Percentiles rank a stretch among this genome's conserved stretches.
Evolutionary conservation across 64 coral and sea anemone genomes (phyloP).

Genomic region (Astreopora myriophthalma): DNA sequence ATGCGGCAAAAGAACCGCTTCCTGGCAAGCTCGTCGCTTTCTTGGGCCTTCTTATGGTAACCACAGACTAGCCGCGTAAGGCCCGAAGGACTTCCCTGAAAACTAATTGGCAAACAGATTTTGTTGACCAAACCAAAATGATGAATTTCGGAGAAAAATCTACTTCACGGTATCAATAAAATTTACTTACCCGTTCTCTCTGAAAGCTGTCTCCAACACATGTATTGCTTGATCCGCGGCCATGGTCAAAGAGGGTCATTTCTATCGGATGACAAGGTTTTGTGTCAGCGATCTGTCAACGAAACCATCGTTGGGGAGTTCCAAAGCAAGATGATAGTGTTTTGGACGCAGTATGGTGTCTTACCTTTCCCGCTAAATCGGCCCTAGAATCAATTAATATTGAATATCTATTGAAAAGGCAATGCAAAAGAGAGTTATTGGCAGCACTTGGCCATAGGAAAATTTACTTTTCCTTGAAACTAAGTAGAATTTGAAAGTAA

Average conservation of each 20-base stretch:
- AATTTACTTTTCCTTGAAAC: not conserved
- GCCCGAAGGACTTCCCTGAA: not conserved
- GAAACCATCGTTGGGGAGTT: not conserved
- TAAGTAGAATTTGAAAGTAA: too few species aligned
- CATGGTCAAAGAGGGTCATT: too few species aligned
- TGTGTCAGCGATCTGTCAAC: not conserved
- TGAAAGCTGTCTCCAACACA: not conserved
- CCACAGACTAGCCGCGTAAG: not conserved
- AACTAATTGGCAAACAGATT: not conserved
- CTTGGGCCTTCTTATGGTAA: not conserved
- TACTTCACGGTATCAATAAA: not conserved
- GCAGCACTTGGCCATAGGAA: not conserved
- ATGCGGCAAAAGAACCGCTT: not conserved
- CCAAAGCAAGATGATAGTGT: not conserved
- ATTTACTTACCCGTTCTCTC: not conserved
- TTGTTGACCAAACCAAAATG: not conserved
- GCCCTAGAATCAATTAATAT: not conserved
- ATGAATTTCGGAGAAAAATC: not conserved
- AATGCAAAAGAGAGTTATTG: not conserved
- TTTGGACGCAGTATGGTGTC: not conserved
- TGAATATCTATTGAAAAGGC: not conserved
- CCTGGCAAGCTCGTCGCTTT: not conserved
- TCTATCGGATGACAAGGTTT: not conserved
- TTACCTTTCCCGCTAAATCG: not conserved
- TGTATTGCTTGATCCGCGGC: not conserved